phyloP scores from a whole-genome alignment of 2,113 vertebrate species.

The Pituophis catenifer region DNA sequence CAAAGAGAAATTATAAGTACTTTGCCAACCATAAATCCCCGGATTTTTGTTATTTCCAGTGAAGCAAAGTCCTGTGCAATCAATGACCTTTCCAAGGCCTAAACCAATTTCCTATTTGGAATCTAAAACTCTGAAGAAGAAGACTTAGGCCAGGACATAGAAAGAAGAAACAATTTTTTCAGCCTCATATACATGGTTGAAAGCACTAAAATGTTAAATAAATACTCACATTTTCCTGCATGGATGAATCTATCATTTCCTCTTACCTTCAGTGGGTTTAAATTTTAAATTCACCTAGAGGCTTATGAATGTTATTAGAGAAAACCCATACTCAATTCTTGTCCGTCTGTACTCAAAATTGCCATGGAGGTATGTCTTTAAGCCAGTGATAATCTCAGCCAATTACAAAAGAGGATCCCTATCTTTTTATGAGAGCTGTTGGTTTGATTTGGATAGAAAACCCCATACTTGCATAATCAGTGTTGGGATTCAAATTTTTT shows the following conservation, averaged over 20 bases:
- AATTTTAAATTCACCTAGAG: neutral
- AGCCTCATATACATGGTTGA: neutral
- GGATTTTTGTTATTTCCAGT: neutral
- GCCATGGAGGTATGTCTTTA: neutral
- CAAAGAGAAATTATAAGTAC: neutral
- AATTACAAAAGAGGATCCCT: conserved; percentile 24
- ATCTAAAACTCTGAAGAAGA: neutral
- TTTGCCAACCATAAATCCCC: neutral
- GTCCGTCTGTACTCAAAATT: neutral
- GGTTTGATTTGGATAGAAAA: conserved; percentile 49
- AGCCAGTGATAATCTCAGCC: neutral
- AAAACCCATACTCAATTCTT: neutral
- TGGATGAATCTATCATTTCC: neutral
- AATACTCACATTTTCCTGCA: neutral
- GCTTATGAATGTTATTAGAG: neutral
- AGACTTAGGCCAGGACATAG: neutral
- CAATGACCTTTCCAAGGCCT: neutral
- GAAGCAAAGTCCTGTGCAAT: neutral
- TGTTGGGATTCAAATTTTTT: too few relatives aligned
- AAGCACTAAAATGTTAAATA: neutral
- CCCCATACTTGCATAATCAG: neutral
- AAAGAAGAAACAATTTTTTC: neutral
- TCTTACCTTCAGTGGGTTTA: neutral
- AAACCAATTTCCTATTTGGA: neutral
- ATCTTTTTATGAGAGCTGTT: conserved; percentile 44